Conservation (phyloP, 2,113 vertebrate genomes). For the Sorex araneus region DNA sequence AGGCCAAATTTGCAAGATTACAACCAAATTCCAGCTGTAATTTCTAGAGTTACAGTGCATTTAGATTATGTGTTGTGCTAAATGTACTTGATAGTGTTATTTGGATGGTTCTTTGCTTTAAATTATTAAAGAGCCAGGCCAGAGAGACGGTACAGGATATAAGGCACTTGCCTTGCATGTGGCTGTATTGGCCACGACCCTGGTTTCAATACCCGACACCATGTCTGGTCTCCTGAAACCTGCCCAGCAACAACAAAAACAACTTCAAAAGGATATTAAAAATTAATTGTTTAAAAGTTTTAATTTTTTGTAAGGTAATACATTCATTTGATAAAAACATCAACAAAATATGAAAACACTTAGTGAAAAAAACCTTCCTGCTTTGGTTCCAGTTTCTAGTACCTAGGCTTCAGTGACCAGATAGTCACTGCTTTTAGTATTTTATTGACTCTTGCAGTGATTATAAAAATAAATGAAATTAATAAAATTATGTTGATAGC, state of each 20-base stretch:
- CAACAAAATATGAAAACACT: background rate
- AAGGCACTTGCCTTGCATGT: too few relatives aligned
- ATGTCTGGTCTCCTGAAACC: too few relatives aligned
- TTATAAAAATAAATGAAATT: constrained; percentile 39
- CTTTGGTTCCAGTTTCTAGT: background rate
- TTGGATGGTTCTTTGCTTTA: constrained; percentile 51
- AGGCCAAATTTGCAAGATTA: background rate
- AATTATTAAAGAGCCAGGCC: background rate
- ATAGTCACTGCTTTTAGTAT: background rate
- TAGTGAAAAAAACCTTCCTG: background rate
- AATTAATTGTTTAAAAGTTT: too few relatives aligned
- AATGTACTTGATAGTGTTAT: background rate
- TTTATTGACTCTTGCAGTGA: constrained; percentile 27
- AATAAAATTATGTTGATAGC: background rate
- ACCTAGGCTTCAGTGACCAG: background rate
- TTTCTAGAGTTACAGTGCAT: background rate
- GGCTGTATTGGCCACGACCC: too few relatives aligned
- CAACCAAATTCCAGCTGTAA: background rate
- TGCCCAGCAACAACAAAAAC: background rate
- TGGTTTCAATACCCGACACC: too few relatives aligned
- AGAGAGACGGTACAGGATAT: background rate
- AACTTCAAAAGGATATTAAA: background rate
- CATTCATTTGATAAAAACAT: background rate
- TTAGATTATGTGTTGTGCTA: background rate
- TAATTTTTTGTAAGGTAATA: background rate